Conservation (phyloP, 1,140 invertebrate genomes). For the Pygmarrhopalites habei region DNA sequence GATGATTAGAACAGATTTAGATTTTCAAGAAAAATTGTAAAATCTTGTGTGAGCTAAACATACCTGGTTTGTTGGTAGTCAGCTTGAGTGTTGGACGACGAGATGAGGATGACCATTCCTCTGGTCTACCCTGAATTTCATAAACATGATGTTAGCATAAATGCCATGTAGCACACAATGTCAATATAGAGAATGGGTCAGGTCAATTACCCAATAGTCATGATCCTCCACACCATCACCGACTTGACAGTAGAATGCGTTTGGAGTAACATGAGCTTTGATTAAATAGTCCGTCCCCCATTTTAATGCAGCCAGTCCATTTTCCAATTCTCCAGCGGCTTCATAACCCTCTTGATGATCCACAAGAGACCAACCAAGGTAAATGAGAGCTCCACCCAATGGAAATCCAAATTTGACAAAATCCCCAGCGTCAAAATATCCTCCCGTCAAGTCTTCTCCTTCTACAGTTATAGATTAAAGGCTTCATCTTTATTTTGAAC, state of each 20-base stretch:
- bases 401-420: conserved; percentile 47
- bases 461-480: too few species aligned
- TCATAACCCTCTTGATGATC: conserved; percentile 41
- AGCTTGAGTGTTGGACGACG: conserved; percentile 42
- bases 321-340: conserved; percentile 39
- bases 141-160: too few species aligned
- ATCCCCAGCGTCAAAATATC: conserved; percentile 47
- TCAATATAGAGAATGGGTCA: too few species aligned
- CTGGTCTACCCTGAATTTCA: conserved; percentile 41
- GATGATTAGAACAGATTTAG: background rate
- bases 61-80: conserved; percentile 12
- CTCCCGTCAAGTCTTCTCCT: conserved; percentile 45
- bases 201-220: too few species aligned
- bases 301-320: conserved; percentile 41
- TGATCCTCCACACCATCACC: conserved; percentile 40
- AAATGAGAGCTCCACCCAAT: too few species aligned
- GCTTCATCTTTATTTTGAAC: too few species aligned
- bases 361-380: conserved; percentile 44
- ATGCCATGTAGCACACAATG: too few species aligned
- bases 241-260: conserved; percentile 39
- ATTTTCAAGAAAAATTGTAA: background rate
- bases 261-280: conserved; percentile 36
- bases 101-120: conserved; percentile 44
- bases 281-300: conserved; percentile 46
- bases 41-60: background rate